Percentiles rank a stretch among this genome's conserved stretches.
Evolutionary conservation across 1,140 invertebrate species (phyloP).

Genomic region (Meloidogyne floridensis): DNA sequence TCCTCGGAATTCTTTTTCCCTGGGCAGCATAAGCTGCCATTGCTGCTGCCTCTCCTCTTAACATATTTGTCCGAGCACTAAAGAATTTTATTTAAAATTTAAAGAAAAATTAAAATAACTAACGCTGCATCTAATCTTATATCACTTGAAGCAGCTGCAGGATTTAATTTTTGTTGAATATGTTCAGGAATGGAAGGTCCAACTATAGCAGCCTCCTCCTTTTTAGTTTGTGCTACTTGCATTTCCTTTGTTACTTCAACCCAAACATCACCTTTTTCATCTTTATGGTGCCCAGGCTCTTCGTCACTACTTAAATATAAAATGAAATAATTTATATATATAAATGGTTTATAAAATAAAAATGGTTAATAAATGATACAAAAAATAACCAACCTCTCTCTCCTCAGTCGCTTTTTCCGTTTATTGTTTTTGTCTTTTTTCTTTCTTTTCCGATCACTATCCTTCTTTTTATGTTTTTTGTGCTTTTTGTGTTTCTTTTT

Average conservation of each 20-base stretch:
- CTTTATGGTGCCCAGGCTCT: background rate
- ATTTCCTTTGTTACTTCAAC: slow-evolving; percentile 60
- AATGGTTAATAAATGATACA: too few species aligned
- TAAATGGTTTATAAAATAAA: too few species aligned
- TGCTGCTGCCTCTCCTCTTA: slow-evolving; percentile 92
- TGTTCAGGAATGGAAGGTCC: slow-evolving; percentile 63
- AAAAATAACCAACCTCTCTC: slow-evolving; percentile 13
- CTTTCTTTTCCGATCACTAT: slow-evolving; percentile 33
- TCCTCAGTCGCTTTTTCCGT: slow-evolving; percentile 12
- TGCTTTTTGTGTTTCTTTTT: slow-evolving; percentile 44
- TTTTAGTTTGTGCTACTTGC: slow-evolving; percentile 40
- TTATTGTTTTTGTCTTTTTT: slow-evolving; percentile 44
- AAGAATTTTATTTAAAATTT: slow-evolving; percentile 34
- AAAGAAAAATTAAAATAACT: slow-evolving; percentile 29
- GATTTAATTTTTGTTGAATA: slow-evolving; percentile 42
- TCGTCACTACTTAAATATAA: background rate
- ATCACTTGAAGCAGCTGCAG: slow-evolving; percentile 25
- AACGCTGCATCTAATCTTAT: slow-evolving; percentile 49
- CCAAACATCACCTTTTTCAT: slow-evolving; percentile 55
- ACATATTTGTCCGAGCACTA: slow-evolving; percentile 80
- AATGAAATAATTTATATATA: too few species aligned
- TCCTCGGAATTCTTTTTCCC: slow-evolving; percentile 92
- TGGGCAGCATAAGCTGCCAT: slow-evolving; percentile 98
- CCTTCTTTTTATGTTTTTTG: slow-evolving; percentile 58
- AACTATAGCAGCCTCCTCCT: slow-evolving; percentile 56